Conservation (phyloP, 2,113 vertebrate species). For the Apaloderma vittatum region DNA sequence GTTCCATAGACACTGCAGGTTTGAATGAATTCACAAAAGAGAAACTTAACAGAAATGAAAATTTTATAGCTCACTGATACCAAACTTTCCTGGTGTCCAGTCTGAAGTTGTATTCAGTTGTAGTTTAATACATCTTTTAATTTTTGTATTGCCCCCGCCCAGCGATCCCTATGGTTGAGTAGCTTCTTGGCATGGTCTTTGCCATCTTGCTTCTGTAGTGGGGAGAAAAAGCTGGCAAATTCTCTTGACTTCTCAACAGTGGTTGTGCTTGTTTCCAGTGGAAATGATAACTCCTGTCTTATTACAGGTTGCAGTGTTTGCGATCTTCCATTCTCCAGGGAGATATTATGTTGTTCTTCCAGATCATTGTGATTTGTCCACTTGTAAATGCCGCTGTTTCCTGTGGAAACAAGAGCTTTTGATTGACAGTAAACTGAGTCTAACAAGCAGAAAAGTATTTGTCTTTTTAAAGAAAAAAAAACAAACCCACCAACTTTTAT, state of each 20-base stretch:
- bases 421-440: not conserved
- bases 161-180: not conserved
- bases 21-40: not conserved
- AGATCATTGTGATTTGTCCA: not conserved
- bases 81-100: not conserved
- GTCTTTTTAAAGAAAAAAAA: not conserved
- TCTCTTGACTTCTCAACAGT: not conserved
- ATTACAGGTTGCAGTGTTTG: not conserved
- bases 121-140: not conserved
- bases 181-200: not conserved
- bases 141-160: not conserved
- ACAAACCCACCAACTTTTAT: not conserved
- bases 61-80: not conserved
- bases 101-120: not conserved
- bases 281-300: constrained; percentile 58
- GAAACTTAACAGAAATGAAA: not conserved
- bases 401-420: constrained; percentile 56
- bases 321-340: constrained; percentile 13
- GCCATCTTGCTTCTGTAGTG: not conserved
- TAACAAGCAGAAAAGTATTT: not conserved
- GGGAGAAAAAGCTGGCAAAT: not conserved
- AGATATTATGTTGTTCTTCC: not conserved
- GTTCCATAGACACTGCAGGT: not conserved
- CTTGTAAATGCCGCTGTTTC: constrained; percentile 33
- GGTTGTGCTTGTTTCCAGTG: constrained; percentile 64